Evolutionary conservation across 2,797 vertebrate genomes (phyloP).

Genomic region (Platalea minor): DNA sequence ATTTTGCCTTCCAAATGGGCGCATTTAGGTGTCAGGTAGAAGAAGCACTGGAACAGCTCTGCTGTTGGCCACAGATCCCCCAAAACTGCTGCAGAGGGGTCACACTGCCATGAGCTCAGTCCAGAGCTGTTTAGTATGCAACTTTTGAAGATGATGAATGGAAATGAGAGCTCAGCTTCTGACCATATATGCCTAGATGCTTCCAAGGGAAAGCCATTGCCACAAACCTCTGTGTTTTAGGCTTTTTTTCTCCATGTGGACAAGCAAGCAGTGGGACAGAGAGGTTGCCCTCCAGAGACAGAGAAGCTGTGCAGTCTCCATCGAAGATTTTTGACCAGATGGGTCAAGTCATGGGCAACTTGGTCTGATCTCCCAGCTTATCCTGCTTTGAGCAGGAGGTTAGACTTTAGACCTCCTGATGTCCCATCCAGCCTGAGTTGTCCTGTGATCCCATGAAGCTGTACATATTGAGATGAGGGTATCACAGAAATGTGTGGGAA

Average conservation of each 20-base stretch:
- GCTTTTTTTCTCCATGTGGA: rapidly evolving
- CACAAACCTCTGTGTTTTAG: not conserved
- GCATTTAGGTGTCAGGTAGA: not conserved
- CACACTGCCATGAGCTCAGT: not conserved
- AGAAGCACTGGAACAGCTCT: not conserved
- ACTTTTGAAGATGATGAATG: not conserved
- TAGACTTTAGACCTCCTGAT: not conserved
- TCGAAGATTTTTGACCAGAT: not conserved
- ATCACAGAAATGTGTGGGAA: not conserved
- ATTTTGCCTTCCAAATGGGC: not conserved
- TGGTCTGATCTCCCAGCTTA: not conserved
- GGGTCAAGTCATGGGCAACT: not conserved
- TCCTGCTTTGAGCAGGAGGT: not conserved
- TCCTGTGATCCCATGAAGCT: not conserved
- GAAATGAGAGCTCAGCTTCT: not conserved
- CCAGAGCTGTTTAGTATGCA: not conserved
- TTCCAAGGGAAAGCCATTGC: not conserved
- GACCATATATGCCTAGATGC: rapidly evolving
- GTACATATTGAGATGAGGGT: not conserved
- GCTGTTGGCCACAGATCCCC: not conserved
- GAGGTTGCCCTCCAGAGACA: not conserved
- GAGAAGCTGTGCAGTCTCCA: not conserved
- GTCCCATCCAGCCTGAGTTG: not conserved
- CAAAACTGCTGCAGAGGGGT: not conserved
- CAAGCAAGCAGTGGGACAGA: not conserved